These are phyloP conservation scores for Melinopterus prodromus DNA, from an alignment of 2,888 invertebrate genomes.

Conservation along the genomic window DNA sequence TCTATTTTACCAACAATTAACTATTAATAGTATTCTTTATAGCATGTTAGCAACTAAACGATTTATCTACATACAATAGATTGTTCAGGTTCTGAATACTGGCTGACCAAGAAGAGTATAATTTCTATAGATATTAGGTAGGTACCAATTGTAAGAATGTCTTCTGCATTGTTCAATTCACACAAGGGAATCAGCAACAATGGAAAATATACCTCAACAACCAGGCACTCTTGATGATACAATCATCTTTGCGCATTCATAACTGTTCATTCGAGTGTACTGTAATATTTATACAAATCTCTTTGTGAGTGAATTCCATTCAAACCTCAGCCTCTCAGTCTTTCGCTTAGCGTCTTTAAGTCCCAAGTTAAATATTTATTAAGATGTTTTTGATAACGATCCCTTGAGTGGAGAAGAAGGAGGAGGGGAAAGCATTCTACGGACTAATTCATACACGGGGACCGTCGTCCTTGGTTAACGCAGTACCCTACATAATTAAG, in stretches of 20 bases:
- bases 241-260: background rate
- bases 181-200: background rate
- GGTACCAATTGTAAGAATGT: background rate
- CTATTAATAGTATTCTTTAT: too few relatives aligned
- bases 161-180: background rate
- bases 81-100: too few relatives aligned
- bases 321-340: background rate
- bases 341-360: background rate
- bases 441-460: background rate
- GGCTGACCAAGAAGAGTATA: background rate
- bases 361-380: background rate
- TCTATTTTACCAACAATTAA: too few relatives aligned
- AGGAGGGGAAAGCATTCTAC: background rate
- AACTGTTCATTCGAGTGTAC: background rate
- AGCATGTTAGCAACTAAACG: too few relatives aligned
- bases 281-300: background rate
- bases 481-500: background rate
- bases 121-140: background rate
- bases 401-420: background rate
- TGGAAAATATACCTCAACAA: background rate
- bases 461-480: background rate
- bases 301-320: background rate
- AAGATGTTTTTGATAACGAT: slow-evolving; percentile 4
- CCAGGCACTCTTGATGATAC: background rate
- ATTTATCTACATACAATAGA: too few relatives aligned